Base-by-base conservation (phyloP, 1,140 invertebrate genomes). In the Chironomus striatipennis region DNA sequence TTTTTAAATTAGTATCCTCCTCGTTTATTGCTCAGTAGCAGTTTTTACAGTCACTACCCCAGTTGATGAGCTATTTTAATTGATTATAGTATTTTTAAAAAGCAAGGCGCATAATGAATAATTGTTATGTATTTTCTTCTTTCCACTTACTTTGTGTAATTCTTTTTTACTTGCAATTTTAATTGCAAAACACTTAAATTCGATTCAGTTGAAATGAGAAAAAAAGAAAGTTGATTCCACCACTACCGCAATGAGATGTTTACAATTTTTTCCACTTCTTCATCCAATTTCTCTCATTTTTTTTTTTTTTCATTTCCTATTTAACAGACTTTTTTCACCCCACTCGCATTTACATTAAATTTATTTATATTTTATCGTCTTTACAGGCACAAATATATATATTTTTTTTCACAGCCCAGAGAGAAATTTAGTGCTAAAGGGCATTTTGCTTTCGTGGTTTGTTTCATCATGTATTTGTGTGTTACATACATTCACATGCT, bases 151-250 rank as follows among this genome's bases (percentile, higher is more conserved):
- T 57, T 57, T 57, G 12, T 57, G 2, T 15, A 57, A 12, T n/a
- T 57, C 12, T n/a, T n/a, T 57, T 1, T n/a, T n/a, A 10, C 43
- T 47, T 47, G 43, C 43, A 47, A 47, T 12, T 57, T n/a, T 57
- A 57, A 57, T 57, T 57, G 47, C 47, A 57, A 34, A n/a, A 10
- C n/a, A 57, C 47, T 57, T 57, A 57, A 57, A 57, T 57, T 57
- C 47, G 47, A 57, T 57, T 57, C 47, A n/a, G 12, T 57, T 57
- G 47, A 57, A 57, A 57, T 47, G 8, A 15, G 8, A 57, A 57
- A 57, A 15, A 57, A 57, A 57, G 1, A 1, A n/a, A 15, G 15
- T n/a, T 57, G 9, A 12, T 47, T 15, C 9, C 47, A n/a, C 47
- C n/a, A 5, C 12, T 57, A 12, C n/a, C 12, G n/a, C 47, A 57